A percentile compares a stretch with the other conserved stretches of the same genome.
Conservation (phyloP, 2,888 invertebrate species). For the Tinea semifulvella region DNA sequence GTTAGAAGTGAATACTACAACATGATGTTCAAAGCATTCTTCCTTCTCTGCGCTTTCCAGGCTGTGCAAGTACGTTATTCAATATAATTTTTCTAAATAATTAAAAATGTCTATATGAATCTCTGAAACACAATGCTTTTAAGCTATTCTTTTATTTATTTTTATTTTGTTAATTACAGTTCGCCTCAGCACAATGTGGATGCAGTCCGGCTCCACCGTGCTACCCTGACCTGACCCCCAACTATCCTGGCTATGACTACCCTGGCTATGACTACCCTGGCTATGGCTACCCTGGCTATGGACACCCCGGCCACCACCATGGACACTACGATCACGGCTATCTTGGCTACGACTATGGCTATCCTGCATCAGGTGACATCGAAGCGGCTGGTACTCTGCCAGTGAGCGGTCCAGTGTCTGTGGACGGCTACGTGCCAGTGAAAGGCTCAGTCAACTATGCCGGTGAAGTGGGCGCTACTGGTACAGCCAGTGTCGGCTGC, state of each 20-base stretch:
- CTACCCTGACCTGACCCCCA: neutral
- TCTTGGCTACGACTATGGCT: neutral
- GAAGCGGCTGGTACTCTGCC: conserved; percentile 26
- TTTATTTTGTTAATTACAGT: neutral
- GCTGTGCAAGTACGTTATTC: neutral
- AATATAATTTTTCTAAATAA: too few species aligned
- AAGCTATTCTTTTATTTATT: too few species aligned
- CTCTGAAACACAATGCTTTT: too few species aligned
- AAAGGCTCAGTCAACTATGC: conserved; percentile 27
- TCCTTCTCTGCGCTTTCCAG: neutral
- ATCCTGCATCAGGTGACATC: conserved; percentile 25
- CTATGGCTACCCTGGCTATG: neutral
- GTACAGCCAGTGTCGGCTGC: conserved; percentile 27
- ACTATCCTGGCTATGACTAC: neutral
- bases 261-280: neutral
- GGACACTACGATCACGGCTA: neutral
- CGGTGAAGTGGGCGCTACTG: conserved; percentile 28
- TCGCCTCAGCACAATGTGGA: neutral
- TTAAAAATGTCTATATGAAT: too few species aligned
- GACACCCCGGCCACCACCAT: neutral
- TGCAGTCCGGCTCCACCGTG: neutral
- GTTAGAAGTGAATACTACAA: conserved; percentile 5
- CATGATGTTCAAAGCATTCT: neutral
- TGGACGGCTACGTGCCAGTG: conserved; percentile 29
- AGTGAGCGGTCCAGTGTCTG: conserved; percentile 25